Evolutionary conservation across 1,140 invertebrate genomes (phyloP).

Genomic region (Diploscapter pachys): DNA sequence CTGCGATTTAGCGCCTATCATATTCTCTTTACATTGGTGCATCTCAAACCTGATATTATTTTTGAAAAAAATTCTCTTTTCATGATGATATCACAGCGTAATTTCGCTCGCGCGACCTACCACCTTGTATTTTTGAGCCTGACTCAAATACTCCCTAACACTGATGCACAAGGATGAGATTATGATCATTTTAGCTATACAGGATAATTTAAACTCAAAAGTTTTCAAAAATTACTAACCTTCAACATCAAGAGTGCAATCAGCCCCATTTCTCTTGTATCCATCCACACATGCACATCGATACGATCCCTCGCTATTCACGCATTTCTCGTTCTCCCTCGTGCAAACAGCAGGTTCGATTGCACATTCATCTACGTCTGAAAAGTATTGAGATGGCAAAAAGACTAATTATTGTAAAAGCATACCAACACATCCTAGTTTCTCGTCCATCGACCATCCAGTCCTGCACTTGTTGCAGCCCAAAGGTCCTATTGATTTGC

Average conservation of each 20-base stretch:
- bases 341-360: constrained; percentile 61
- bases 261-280: constrained; percentile 44
- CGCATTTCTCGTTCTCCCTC: constrained; percentile 69
- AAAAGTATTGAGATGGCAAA: constrained; percentile 22
- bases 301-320: constrained; percentile 85
- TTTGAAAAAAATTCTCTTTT: neutral
- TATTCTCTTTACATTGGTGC: too few relatives aligned
- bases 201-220: neutral
- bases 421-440: constrained; percentile 72
- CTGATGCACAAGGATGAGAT: neutral
- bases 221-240: constrained; percentile 47
- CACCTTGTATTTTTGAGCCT: neutral
- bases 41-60: constrained; percentile 8
- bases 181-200: neutral
- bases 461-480: constrained; percentile 78
- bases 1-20: too few relatives aligned
- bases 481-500: constrained; percentile 73
- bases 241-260: constrained; percentile 51
- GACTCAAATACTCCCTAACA: neutral
- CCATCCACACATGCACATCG: constrained; percentile 66
- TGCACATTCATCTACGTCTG: constrained; percentile 87
- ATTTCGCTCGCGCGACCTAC: neutral
- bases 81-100: neutral
- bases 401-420: constrained; percentile 20
- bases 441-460: constrained; percentile 75